Percentiles rank a stretch among this genome's conserved stretches.
Evolutionary conservation across 2,113 vertebrate species (phyloP).

Genomic region (Tragelaphus buxtoni): DNA sequence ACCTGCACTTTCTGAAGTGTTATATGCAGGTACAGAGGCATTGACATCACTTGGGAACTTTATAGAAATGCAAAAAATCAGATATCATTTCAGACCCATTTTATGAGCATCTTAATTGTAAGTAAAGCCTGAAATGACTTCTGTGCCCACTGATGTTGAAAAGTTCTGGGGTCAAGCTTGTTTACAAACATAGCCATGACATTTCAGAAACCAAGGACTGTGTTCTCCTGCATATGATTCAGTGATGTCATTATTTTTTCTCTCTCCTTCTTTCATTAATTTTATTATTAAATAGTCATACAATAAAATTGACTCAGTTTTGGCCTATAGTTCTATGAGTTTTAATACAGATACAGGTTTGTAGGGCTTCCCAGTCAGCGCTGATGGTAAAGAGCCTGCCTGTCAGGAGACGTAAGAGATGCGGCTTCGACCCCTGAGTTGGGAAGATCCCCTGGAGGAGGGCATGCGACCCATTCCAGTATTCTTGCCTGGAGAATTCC

Average conservation of each 20-base stretch:
- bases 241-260: not conserved
- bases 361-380: not conserved
- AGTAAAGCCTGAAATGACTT: not conserved
- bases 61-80: not conserved
- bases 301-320: not conserved
- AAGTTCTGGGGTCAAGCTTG: not conserved
- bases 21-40: not conserved
- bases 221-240: not conserved
- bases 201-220: not conserved
- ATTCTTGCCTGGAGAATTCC: not conserved
- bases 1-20: not conserved
- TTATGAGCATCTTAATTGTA: not conserved
- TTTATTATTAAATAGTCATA: not conserved
- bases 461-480: not conserved
- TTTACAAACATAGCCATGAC: not conserved
- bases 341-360: not conserved
- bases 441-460: not conserved
- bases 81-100: not conserved
- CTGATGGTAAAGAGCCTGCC: not conserved
- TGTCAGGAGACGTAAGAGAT: not conserved
- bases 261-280: not conserved
- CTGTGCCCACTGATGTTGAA: not conserved
- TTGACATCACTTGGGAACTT: not conserved
- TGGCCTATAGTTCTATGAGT: not conserved
- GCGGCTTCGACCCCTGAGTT: not conserved